Evolutionary conservation across 30 jellyfish, hydroid and myxozoan species (phyloP), one percentile per base, ranked within the genome.

Genomic region (Sanderia malayensis): DNA sequence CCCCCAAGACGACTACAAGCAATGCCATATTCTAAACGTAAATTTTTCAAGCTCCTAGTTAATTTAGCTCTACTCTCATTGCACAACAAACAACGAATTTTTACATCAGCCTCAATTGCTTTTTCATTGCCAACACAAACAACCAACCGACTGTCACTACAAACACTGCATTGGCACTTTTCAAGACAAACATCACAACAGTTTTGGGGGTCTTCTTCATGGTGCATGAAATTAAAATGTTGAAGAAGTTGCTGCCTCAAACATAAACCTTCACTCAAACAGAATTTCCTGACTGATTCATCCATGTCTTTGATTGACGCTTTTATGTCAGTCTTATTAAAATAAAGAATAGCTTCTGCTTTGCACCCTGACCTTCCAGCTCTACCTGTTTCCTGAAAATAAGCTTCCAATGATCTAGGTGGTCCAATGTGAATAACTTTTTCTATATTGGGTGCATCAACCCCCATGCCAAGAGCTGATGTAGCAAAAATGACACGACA

Each of bases 271-370:
- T 72, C 31, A 19, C 58, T 49, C 15, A 25, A 47, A 28, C 85
- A 72, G 28, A 21, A 72, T 17, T 25, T 46, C 31, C 61, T 72
- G 78, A 72, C 53, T 2, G 75, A 27, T 9, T 72, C 62, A 4
- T 72, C 60, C 41, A 72, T 30, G 22, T 41, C 37, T 8, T 20
- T 41, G 22, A 41, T 41, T 41, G 61, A 57, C 2, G 17, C 60
- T 18, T 69, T 28, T 28, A 72, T 72, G 34, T 72, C 85, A 26
- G 61, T 23, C 19, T 72, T 69, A 45, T 69, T 69, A 28, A 31
- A 69, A 24, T 17, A 69, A 66, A 69, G 49, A 13, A 28, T 32
- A 1, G 75, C 75, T 13, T 1, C 2, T 32, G 81, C 21, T 8
- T 31, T 4, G 1, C 17, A 2, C 6, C 30, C 33, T 10, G 10